phyloP scores from a whole-genome alignment of 2,888 invertebrate genomes.

The Phragmatobia fuliginosa region DNA sequence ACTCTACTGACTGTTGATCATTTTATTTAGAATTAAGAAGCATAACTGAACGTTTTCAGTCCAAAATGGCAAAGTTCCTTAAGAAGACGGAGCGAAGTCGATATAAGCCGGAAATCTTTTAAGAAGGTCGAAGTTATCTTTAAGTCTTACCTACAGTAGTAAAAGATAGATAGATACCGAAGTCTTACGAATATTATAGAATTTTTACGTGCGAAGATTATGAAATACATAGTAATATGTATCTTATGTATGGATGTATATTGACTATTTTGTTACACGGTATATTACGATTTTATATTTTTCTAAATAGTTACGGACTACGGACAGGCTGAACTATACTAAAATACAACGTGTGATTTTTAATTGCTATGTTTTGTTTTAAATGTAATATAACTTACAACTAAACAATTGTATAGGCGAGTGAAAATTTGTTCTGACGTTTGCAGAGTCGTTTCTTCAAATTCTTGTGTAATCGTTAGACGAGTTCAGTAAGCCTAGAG shows the following conservation, averaged over 20 bases:
- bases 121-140: slow-evolving; percentile 67
- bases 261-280: background rate
- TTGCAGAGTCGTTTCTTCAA: no score
- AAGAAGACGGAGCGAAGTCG: slow-evolving; percentile 63
- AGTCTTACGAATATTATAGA: slow-evolving; percentile 2
- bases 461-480: background rate
- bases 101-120: slow-evolving; percentile 71
- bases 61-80: slow-evolving; percentile 60
- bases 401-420: background rate
- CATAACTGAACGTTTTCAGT: slow-evolving; percentile 31
- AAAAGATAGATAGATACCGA: slow-evolving; percentile 18
- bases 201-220: background rate
- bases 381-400: no score
- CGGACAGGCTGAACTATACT: no score
- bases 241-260: background rate
- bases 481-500: background rate
- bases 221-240: background rate
- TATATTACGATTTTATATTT: no score
- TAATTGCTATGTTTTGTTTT: no score
- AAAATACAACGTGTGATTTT: no score
- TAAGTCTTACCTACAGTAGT: slow-evolving; percentile 49
- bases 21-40: slow-evolving; percentile 14
- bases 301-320: no score
- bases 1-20: background rate
- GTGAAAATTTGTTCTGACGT: background rate